phyloP scores from a whole-genome alignment of 1,140 invertebrate genomes.

The Liolophura sinensis region DNA sequence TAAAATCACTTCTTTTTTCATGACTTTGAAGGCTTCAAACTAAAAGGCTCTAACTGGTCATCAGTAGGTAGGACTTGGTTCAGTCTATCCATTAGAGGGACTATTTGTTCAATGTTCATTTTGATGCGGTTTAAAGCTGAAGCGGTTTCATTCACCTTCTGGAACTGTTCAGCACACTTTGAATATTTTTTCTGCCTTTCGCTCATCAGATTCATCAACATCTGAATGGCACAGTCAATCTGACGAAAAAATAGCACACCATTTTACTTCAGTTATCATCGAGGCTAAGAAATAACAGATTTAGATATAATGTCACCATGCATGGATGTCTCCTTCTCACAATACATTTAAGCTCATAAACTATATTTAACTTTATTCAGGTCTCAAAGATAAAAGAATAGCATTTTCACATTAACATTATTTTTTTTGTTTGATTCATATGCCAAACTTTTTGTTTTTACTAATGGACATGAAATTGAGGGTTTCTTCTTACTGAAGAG shows the following conservation, averaged over 20 bases:
- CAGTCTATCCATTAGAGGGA: conserved; percentile 81
- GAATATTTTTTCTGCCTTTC: conserved; percentile 83
- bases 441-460: no score
- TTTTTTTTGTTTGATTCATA: no score
- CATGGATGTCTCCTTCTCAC: no score
- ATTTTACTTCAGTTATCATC: no score
- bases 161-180: conserved; percentile 81
- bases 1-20: neutral
- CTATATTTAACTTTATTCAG: no score
- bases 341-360: no score
- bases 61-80: conserved; percentile 83
- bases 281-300: no score
- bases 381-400: no score
- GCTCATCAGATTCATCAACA: conserved; percentile 70
- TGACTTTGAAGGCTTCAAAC: conserved; percentile 12
- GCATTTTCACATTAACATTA: no score
- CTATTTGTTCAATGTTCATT: conserved; percentile 78
- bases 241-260: conserved; percentile 50
- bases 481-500: neutral
- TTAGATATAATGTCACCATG: no score
- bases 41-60: conserved; percentile 84
- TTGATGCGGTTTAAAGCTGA: conserved; percentile 81
- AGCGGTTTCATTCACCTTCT: conserved; percentile 76
- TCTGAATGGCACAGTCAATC: conserved; percentile 75
- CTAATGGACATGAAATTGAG: no score